Conservation (phyloP, 2,113 vertebrate genomes). For the Terrapene triunguis region DNA sequence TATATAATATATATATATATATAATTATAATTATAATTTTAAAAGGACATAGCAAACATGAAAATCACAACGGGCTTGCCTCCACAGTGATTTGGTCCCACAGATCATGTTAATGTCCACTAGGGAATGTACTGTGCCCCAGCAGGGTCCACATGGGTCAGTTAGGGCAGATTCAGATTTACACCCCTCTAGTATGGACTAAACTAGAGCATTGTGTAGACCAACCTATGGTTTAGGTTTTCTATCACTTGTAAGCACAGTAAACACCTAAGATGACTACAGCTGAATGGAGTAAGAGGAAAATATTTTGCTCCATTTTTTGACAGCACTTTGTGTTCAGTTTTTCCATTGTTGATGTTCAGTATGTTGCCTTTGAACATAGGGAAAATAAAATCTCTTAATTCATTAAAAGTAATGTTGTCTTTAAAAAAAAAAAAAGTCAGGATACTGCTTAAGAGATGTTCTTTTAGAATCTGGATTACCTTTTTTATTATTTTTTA, state of each 20-base stretch:
- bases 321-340: neutral
- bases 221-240: neutral
- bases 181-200: neutral
- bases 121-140: neutral
- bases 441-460: conserved; percentile 23
- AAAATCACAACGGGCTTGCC: neutral
- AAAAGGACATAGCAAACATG: neutral
- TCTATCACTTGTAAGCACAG: neutral
- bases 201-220: neutral
- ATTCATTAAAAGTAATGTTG: conserved; percentile 37
- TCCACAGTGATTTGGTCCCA: neutral
- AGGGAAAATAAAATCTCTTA: conserved; percentile 19
- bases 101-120: neutral
- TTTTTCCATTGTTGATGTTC: neutral
- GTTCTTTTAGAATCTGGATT: neutral
- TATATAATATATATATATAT: too few relatives aligned
- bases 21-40: neutral
- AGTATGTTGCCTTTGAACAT: conserved; percentile 15
- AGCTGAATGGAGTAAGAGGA: neutral
- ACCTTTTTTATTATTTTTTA: neutral
- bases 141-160: neutral
- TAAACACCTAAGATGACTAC: neutral
- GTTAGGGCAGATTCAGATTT: neutral
- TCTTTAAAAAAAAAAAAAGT: conserved; percentile 1
- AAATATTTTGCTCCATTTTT: conserved; percentile 19